Evolutionary conservation across 1,140 invertebrate genomes (phyloP), one percentile per base, ranked within the genome.

Genomic region (Plutomurus gul): DNA sequence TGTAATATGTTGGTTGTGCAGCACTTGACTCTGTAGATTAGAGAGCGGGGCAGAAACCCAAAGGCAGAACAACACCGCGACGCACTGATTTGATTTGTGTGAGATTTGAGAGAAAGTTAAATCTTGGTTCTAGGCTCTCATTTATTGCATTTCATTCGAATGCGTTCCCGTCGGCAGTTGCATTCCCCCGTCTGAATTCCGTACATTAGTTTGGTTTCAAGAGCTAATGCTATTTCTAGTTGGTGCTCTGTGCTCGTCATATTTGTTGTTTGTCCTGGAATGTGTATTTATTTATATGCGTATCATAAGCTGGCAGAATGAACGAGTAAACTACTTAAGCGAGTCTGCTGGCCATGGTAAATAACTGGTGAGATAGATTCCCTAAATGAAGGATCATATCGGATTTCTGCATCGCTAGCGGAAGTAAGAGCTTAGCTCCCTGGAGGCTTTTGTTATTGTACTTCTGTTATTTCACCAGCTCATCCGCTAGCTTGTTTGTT

Each of bases 321-420:
- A 65, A 13, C 27, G 25, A 65, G 25, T 27, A 33, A 30, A 11
- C 18, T 7, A 30, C 16, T n/a, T 30, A 27, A 65, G 25, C 27
- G 56, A 65, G n/a, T 65, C 27, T 13, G 18, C 27, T 65, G 30
- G 56, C 56, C 56, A 30, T 72, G 36, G 33, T 72, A 72, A 72
- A 72, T 72, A 72, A 40, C 70, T 39, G 37, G 20, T 43, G n/a
- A 37, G 8, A 30, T 39, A 72, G 36, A 39, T 72, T 43, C 70
- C 18, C 70, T 72, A 65, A 43, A 72, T 72, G 70, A 72, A 46
- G 70, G 70, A 72, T 72, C 70, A 46, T 72, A 25, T 72, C 70
- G 37, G 70, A 46, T 72, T 72, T 72, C 70, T 72, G 70, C 70
- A 72, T 72, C 40, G 36, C 70, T 40, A 40, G 70, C 70, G 70